These are phyloP conservation scores for Ictidomys tridecemlineatus DNA, from an alignment of 2,113 vertebrate species.

Conservation along the genomic window DNA sequence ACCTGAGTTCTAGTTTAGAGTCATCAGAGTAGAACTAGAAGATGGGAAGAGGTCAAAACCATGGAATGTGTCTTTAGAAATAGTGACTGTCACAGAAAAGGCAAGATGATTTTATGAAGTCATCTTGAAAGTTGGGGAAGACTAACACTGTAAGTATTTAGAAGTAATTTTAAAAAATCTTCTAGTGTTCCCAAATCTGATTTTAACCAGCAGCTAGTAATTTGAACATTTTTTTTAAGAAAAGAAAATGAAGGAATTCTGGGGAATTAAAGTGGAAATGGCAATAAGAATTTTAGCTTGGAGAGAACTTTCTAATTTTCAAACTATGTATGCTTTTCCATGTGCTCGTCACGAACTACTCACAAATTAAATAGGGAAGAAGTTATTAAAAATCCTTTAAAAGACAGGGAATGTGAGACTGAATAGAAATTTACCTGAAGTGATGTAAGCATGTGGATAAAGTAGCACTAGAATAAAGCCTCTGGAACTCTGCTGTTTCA, in stretches of 20 bases:
- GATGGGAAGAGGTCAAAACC: neutral
- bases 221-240: neutral
- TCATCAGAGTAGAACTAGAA: neutral
- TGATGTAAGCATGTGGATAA: neutral
- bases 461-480: neutral
- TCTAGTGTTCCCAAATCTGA: neutral
- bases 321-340: constrained; percentile 2
- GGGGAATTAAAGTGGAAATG: constrained; percentile 24
- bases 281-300: constrained; percentile 15
- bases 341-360: neutral
- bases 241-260: neutral
- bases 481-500: neutral
- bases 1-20: neutral
- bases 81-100: constrained; percentile 3
- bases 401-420: constrained; percentile 15
- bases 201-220: constrained; percentile 11
- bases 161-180: neutral
- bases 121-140: neutral
- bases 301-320: constrained; percentile 14
- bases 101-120: constrained; percentile 6
- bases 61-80: neutral
- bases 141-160: neutral
- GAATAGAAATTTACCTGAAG: neutral
- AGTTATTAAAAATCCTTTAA: neutral
- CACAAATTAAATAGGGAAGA: neutral